Percentiles rank a stretch among this genome's conserved stretches.
phyloP scores from a whole-genome alignment of 2,113 vertebrate species.

The Numenius arquata region DNA sequence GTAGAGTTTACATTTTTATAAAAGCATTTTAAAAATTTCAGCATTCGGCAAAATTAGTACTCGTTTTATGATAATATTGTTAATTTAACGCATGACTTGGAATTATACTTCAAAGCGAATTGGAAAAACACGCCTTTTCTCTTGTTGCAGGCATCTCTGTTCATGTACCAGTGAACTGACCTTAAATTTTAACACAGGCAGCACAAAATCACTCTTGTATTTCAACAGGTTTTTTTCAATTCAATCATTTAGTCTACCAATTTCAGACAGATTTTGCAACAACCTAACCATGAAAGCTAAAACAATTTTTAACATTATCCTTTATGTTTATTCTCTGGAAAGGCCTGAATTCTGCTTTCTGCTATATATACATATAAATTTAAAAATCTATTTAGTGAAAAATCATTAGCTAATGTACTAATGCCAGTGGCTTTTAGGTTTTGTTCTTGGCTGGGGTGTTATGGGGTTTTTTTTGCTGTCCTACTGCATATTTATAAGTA shows the following conservation, averaged over 20 bases:
- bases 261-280: slow-evolving; percentile 57
- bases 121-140: slow-evolving; percentile 61
- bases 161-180: slow-evolving; percentile 50
- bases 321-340: slow-evolving; percentile 41
- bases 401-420: neutral
- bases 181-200: slow-evolving; percentile 62
- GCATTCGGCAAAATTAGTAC: slow-evolving; percentile 59
- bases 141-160: slow-evolving; percentile 46
- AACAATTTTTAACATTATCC: neutral
- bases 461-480: neutral
- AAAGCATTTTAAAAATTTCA: slow-evolving; percentile 59
- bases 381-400: slow-evolving; percentile 14
- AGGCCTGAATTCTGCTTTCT: neutral
- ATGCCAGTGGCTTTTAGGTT: neutral
- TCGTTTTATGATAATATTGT: slow-evolving; percentile 77
- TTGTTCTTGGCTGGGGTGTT: neutral
- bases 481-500: neutral
- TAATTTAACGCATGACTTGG: slow-evolving; percentile 82
- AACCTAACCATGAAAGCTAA: slow-evolving; percentile 34
- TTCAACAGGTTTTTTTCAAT: slow-evolving; percentile 50
- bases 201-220: slow-evolving; percentile 40
- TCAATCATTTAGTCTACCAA: slow-evolving; percentile 59
- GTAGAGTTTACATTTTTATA: slow-evolving; percentile 23
- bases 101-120: slow-evolving; percentile 80
- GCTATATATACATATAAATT: neutral